Evolutionary conservation across 2,888 invertebrate genomes (phyloP), one percentile per base, ranked within the genome.

Genomic region (Megamerina dolium): DNA sequence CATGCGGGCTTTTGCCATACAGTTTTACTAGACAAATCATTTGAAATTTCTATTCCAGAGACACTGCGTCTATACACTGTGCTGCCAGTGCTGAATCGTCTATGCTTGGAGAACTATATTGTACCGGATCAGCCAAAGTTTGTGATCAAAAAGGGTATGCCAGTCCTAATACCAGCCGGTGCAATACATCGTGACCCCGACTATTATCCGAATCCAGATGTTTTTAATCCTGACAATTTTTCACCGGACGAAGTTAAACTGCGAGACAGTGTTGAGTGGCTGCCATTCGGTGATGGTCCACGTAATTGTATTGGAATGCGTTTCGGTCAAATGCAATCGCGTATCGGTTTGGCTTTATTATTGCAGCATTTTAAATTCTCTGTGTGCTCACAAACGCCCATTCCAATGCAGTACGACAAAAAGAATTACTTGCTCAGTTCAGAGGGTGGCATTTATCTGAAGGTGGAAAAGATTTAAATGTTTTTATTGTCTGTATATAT

Each of bases 171-270:
- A 14, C 68, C 66, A 0, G 49, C 53, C 8, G 70, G 73, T 42
- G 74, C 76, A 1, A 73, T 78, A 51, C 82, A 82, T 41, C 74
- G 73, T 55, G 80, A 81, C 50, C 63, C 67, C 2, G 55, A 68
- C 2, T 58, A 67, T 26, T 76, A 69, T 48, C 68, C 71, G 0
- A 70, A 82, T 3, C 82, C 83, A 0, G 68, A 76, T 2, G 73
- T 66, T 14, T 82, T 81, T 42, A 74, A 78, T 45, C 82, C 82
- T 0, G 79, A 81, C 1, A 70, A 81, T 49, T 82, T 82, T 59
- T 64, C 73, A 0, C 64, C 73, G 1, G 77, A 79, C 45, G 74
- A 75, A 32, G 77, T 77, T 39, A 65, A 73, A 0, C 72, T 70
- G 31, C 62, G 79, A 33, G 76, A 77, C 18, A 56, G 63, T 0